phyloP scores from a whole-genome alignment of 1,140 invertebrate genomes.

The Paralvinella palmiformis region DNA sequence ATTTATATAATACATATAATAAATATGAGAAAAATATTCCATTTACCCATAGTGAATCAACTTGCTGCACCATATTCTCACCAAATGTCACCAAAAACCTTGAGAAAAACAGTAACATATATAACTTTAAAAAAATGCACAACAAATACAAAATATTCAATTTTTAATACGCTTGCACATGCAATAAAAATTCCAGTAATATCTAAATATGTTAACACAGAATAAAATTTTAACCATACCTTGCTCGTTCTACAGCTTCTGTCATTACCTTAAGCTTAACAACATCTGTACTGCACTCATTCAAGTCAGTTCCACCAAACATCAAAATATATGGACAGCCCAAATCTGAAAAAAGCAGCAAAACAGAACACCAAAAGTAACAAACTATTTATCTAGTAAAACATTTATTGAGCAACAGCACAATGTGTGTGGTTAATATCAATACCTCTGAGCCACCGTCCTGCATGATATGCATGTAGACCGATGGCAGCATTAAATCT shows the following conservation, averaged over 20 bases:
- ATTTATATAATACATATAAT: background rate
- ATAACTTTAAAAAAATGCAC: background rate
- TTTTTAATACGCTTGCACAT: background rate
- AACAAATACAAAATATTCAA: background rate
- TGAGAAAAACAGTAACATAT: background rate
- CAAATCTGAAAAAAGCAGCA: constrained; percentile 13
- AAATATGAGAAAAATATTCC: too few relatives aligned
- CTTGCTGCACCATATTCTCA: constrained; percentile 8
- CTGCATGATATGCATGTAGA: too few relatives aligned
- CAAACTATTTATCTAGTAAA: too few relatives aligned
- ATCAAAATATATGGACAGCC: constrained; percentile 29
- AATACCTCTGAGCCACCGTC: too few relatives aligned
- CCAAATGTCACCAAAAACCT: constrained; percentile 16
- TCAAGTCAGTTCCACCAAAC: constrained; percentile 36
- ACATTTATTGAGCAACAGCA: too few relatives aligned
- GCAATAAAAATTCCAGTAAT: background rate
- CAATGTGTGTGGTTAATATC: too few relatives aligned
- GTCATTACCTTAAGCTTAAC: constrained; percentile 26
- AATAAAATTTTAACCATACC: constrained; percentile 22
- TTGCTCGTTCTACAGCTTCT: constrained; percentile 24
- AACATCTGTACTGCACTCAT: constrained; percentile 24
- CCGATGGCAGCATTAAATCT: too few relatives aligned
- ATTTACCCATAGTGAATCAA: background rate
- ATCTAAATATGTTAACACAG: background rate
- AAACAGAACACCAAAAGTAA: too few relatives aligned